Evolutionary conservation across 2,888 invertebrate genomes (phyloP), one percentile per base, ranked within the genome.

Genomic region (Phania funesta): DNA sequence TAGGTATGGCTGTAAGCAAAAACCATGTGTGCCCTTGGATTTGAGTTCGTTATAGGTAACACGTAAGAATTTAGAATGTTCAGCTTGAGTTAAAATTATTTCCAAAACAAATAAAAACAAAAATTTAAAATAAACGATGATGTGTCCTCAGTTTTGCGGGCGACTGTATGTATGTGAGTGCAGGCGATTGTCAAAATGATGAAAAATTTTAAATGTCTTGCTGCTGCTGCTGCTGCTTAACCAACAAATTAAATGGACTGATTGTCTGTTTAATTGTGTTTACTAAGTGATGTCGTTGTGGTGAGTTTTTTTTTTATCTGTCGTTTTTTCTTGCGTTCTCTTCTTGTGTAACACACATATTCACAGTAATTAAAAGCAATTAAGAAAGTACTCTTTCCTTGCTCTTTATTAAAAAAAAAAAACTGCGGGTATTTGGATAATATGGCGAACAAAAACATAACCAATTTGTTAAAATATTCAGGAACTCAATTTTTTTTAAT

Each of bases 311-410:
- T 24, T 38, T 41, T 20, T 22, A 8, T 3, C 29, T 70, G 22
- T 41, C 16, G 26, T 26, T 60, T 56, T 56, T 50, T 35, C 56
- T 38, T 5, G 26, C 32, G 32, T n/a, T n/a, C n/a, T n/a, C n/a
- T 24, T 46, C 24, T 58, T 58, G 20, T 70, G 32, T 48, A 24
- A 20, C 20, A 29, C 11, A 80, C 32, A 70, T 65, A 60, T 71
- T 71, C 29, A 41, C 44, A 50, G 58, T 71, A 80, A 80, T 80
- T 80, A 80, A 80, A 80, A 67, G 18, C 62, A 80, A 80, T 80
- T 80, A 80, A 80, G 76, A 32, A 50, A 29, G 7, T 6, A 29
- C 4, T 6, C 5, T 29, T 6, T 29, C 7, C 7, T 4, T 29
- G 4, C 29, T 29, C 7, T 29, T 29, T 6, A 29, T 7, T 6